Base-by-base conservation (phyloP, 2,113 vertebrate genomes). In the Orthonyx spaldingii region DNA sequence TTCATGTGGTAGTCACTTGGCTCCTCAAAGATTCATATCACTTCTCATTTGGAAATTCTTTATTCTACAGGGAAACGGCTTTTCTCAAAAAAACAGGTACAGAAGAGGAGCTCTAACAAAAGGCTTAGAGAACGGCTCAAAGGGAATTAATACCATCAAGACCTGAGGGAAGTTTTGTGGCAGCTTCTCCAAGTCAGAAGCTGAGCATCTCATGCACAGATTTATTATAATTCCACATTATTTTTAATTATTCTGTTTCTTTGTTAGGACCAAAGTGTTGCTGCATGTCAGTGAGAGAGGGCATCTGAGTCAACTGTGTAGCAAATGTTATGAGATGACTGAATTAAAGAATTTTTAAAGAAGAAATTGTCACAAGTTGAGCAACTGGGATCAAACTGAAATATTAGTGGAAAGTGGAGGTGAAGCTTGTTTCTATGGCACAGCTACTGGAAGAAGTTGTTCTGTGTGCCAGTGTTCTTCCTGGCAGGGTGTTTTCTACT, bases 21-120 rank as follows among this genome's bases (percentile, higher is more conserved):
- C 46, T 90, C 66, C 89, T 93, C 74, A 61, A 87, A 95, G 78
- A 93, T 93, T 94, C 74, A 14, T 69, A 85, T 89, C 70, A 17
- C 57, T 94, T 76, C 84, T 80, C 81, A n/a, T 89, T 84, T 96
- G 74, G 91, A 93, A 89, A 61, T 89, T 68, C 90, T 90, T 82
- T 84, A 84, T 81, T 91, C 87, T 65, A 0, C 16, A 18, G 84
- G 81, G 95, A 92, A 96, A 93, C 39, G 65, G 53, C 33, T 94
- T 91, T 87, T 74, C 74, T 91, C 81, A 85, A 39, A 61, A 78
- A 82, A 79, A 33, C 81, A 93, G 53, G 49, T 76, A 91, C 20
- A 72, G 74, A 46, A 79, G 65, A 72, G 74, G 26, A 91, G 24
- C 47, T 61, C 52, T 33, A 49, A 93, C 63, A 94, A 94, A 95